These are phyloP conservation scores for Drosophila mulleri DNA, from an alignment of 2,888 invertebrate genomes.

Conservation along the genomic window DNA sequence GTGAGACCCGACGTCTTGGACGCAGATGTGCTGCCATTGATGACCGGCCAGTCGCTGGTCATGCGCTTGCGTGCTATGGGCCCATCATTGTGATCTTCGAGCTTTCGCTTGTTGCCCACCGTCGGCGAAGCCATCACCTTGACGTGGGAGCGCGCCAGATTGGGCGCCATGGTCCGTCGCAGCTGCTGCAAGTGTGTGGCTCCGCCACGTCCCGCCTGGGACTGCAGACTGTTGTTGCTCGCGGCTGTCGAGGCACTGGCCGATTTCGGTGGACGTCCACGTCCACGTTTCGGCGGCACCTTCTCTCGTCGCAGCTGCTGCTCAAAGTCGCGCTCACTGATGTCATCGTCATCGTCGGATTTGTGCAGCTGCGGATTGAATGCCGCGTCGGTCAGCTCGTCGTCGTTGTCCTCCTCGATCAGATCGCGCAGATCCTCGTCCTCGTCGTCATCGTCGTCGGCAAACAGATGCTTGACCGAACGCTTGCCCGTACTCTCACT, in stretches of 20 bases:
- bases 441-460: constrained; percentile 52
- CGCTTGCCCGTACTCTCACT: constrained; percentile 23
- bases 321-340: constrained; percentile 62
- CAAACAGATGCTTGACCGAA: constrained; percentile 56
- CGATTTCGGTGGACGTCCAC: constrained; percentile 69
- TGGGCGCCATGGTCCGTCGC: constrained; percentile 27
- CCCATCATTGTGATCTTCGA: constrained; percentile 50
- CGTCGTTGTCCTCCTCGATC: constrained; percentile 58
- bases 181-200: constrained; percentile 13
- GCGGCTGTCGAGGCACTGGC: constrained; percentile 21
- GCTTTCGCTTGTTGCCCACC: constrained; percentile 59
- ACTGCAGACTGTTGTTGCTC: background rate
- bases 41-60: constrained; percentile 32
- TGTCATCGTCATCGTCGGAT: constrained; percentile 70
- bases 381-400: constrained; percentile 63
- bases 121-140: constrained; percentile 27
- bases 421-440: constrained; percentile 64
- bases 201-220: constrained; percentile 7
- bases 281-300: constrained; percentile 63
- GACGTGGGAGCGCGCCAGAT: constrained; percentile 40
- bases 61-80: constrained; percentile 65
- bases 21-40: constrained; percentile 50
- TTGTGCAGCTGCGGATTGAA: constrained; percentile 72
- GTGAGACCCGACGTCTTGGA: constrained; percentile 25
- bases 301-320: constrained; percentile 54